A percentile compares a stretch with the other conserved stretches of the same genome.
Conservation (phyloP, 30 jellyfish, hydroid and myxozoan species). For the Cassiopea andromeda region DNA sequence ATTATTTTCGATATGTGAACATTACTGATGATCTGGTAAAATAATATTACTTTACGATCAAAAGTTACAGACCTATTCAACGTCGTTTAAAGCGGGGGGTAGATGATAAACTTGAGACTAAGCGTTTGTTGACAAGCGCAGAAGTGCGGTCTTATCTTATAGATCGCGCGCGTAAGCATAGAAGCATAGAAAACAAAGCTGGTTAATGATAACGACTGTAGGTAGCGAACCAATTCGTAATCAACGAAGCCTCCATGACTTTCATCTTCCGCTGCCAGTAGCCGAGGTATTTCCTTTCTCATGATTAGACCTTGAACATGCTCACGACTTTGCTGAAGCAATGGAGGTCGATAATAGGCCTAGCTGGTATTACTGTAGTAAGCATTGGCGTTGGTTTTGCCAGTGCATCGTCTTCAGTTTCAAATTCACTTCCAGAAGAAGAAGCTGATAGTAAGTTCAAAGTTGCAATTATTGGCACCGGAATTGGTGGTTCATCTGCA, state of each 20-base stretch:
- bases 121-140: too few species aligned
- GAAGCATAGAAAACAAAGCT: not conserved
- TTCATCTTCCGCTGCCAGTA: not conserved
- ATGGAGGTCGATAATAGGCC: constrained; percentile 16
- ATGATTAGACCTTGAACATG: not conserved
- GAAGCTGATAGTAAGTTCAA: not conserved
- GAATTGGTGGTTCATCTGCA: constrained; percentile 89
- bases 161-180: too few species aligned
- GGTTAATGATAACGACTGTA: not conserved
- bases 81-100: too few species aligned
- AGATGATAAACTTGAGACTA: too few species aligned
- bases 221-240: not conserved
- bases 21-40: too few species aligned
- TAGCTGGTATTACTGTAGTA: constrained; percentile 24
- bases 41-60: too few species aligned
- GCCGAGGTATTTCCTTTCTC: not conserved
- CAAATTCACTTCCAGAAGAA: constrained; percentile 14
- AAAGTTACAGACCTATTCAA: too few species aligned
- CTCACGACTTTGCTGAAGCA: not conserved
- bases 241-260: not conserved
- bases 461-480: constrained; percentile 91
- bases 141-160: too few species aligned
- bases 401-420: not conserved
- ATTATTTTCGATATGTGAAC: too few species aligned
- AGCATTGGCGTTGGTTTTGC: constrained; percentile 16